Base-by-base conservation (phyloP, 2,888 invertebrate genomes). In the Seladonia tumulorum region DNA sequence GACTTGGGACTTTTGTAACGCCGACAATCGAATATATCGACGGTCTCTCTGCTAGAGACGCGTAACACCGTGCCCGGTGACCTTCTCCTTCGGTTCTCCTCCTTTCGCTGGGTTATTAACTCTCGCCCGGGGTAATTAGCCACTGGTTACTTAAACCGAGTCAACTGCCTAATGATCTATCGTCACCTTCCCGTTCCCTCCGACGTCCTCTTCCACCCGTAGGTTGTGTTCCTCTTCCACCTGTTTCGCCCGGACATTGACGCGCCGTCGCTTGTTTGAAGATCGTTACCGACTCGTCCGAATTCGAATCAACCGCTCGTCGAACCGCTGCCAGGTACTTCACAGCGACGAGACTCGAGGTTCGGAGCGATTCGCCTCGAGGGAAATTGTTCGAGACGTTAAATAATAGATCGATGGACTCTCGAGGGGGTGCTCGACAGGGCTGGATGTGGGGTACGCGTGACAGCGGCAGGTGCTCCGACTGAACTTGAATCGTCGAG, bases 131-230 rank as follows among this genome's bases (percentile, higher is more conserved):
- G 5, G 88, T 92, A 91, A 93, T 93, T 93, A 93, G 91, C 90
- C 85, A 85, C 81, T 88, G 89, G 89, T 87, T 86, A 80, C 84
- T 87, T 89, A 90, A 92, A 92, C 88, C 92, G 80, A 92, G 90
- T 90, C 91, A 92, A 92, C 87, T 88, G 91, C 88, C 87, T 92
- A 92, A 93, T 90, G 92, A 93, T 93, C 93, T 85, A 93, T 93
- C 93, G 92, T 90, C 93, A 92, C 92, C 91, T 92, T 85, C 87
- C 29, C 63, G 25, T 60, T 25, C 0, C 25, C 63, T 63, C 63
- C 53, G 53, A 53, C 53, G n/a, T 10, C 3, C 22, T 53, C 29
- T 29, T 63, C 63, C 16, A 63, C 63, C 81, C 72, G 87, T 81
- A 78, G 83, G 68, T 70, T n/a, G n/a, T n/a, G n/a, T n/a, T 86